These are phyloP conservation scores for Mylabris sibirica DNA, from an alignment of 2,888 invertebrate genomes.

Conservation along the genomic window DNA sequence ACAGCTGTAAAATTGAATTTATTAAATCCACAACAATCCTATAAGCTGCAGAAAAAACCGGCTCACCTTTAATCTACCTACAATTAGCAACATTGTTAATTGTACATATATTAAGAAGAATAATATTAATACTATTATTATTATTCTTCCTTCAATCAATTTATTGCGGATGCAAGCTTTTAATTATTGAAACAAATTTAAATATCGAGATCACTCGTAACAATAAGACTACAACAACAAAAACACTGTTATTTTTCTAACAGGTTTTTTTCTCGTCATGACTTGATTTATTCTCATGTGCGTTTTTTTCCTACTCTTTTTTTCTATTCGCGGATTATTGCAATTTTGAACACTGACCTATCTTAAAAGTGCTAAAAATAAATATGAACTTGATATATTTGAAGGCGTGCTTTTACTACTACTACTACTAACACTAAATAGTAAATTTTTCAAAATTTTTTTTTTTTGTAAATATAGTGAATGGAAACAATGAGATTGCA, in stretches of 20 bases:
- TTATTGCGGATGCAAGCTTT: background rate
- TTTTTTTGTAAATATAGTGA: background rate
- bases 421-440: background rate
- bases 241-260: slow-evolving; percentile 7
- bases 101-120: background rate
- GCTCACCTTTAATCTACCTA: background rate
- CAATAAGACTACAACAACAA: background rate
- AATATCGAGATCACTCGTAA: background rate
- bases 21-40: too few relatives aligned
- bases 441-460: background rate
- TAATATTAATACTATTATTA: background rate
- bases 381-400: background rate
- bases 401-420: background rate
- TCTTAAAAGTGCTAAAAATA: background rate
- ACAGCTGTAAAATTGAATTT: too few relatives aligned
- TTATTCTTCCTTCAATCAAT: background rate
- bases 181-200: background rate
- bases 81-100: background rate
- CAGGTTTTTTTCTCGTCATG: background rate
- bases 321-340: background rate
- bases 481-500: background rate
- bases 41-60: too few relatives aligned
- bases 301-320: background rate
- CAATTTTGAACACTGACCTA: slow-evolving; percentile 1
- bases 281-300: background rate